Base-by-base conservation (phyloP, 2,888 invertebrate species). In the Drosophila mettleri region DNA sequence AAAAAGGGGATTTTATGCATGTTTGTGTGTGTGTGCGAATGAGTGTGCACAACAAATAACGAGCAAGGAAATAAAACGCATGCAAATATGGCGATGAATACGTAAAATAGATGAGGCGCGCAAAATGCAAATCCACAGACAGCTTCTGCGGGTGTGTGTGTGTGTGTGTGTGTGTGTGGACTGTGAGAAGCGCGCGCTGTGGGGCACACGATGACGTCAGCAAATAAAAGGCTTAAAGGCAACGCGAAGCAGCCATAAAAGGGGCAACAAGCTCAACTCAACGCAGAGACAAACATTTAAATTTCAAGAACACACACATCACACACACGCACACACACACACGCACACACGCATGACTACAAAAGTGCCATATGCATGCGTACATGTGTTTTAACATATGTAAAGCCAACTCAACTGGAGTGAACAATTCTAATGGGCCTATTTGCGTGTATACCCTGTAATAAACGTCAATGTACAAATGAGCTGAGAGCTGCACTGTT, bases 51-150 rank as follows among this genome's bases (percentile, higher is more conserved):
- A 70, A 70, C 70, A 78, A 74, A 67, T 70, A 78, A 67, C 59
- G 46, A 72, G 66, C 43, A 34, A 49, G 27, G 38, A 72, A 71
- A 82, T 80, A 82, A 87, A 82, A 82, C 71, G 74, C 74, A 85
- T 81, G 80, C 83, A 82, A 88, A 88, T 78, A 69, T 66, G 74
- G 58, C 79, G 72, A 80, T 74, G 83, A 79, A 88, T 86, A 86
- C 80, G 80, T 74, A 79, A 83, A 84, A 69, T 69, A 82, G 80
- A 86, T 86, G 78, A 84, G 69, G 69, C 84, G 66, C 65, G 60
- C 64, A 65, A 78, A 77, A 88, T 86, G 83, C 74, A 88, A 82
- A 83, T 79, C 68, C 65, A 20, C 43, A 60, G 27, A 49, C 49
- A 29, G 43, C 36, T 31, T 24, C 10, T 36, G 18, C 12, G 27